Evolutionary conservation across 2,113 vertebrate genomes (phyloP), one percentile per base, ranked within the genome.

Genomic region (Sialia sialis): DNA sequence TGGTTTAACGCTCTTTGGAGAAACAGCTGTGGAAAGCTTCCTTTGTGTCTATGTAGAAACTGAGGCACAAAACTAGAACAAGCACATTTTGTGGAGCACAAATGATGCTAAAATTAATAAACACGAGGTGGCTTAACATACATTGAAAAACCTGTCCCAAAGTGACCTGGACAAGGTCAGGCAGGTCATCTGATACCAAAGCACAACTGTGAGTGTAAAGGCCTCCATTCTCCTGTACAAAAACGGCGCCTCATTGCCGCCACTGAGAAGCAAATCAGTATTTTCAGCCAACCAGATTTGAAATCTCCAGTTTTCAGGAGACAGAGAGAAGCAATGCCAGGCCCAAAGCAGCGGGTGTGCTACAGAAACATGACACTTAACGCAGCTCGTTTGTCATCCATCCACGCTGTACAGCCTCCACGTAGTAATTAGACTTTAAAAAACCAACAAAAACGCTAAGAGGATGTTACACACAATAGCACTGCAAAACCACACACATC

Each of bases 91-190:
- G 34, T 16, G 39, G 20, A 49, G 27, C 18, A n/a, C 3, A 6
- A n/a, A 8, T 5, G 49, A 78, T 4, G 4, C 56, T 21, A 36
- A 68, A 81, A 86, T 46, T 39, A 41, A 79, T 43, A 72, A 79
- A 59, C 62, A 38, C 44, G 3, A 32, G 5, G 38, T 13, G 62
- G 32, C 30, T 59, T 22, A 63, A 56, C n/a, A 22, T 63, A 52
- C 52, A 7, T 0, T 34, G 56, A 72, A 75, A 89, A 89, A 59
- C 19, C 74, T 60, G 70, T 72, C 90, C 92, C 82, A 79, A 18
- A 84, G 62, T 60, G 84, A 87, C 70, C 78, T 4, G 29, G 3
- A 21, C 91, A 97, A 93, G 93, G 95, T 94, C 94, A 84, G 46
- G 54, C 16, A 51, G 89, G 67, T 89, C 81, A 85, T 5, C 58